Conservation (phyloP, 2,888 invertebrate species). For the Drosophila colorata region DNA sequence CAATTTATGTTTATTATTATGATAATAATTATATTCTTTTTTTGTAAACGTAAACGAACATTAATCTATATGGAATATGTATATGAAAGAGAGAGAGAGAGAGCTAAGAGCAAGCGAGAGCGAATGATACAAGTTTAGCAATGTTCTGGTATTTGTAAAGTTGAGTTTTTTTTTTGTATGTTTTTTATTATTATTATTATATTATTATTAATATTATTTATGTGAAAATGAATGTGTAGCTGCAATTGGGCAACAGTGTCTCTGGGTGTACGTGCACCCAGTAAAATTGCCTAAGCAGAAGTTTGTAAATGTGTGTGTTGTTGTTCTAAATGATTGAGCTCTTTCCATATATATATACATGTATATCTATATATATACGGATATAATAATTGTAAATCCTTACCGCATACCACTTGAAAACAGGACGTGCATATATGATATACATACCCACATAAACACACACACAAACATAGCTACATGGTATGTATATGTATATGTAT, state of each 20-base stretch:
- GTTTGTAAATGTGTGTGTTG: constrained; percentile 21
- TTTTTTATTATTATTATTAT: constrained; percentile 44
- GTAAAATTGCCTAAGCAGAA: neutral
- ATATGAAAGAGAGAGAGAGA: constrained; percentile 19
- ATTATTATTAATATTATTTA: constrained; percentile 46
- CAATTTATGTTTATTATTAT: constrained; percentile 32
- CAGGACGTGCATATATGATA: constrained; percentile 13
- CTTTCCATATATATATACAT: constrained; percentile 9
- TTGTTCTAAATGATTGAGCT: constrained; percentile 5
- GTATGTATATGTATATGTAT: constrained; percentile 40
- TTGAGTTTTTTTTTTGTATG: constrained; percentile 34
- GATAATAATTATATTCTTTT: constrained; percentile 21
- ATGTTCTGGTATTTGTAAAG: constrained; percentile 51
- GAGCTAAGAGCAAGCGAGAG: constrained; percentile 7
- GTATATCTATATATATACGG: neutral
- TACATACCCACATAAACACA: constrained; percentile 11
- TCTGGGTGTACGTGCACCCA: constrained; percentile 3
- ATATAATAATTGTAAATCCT: constrained; percentile 15
- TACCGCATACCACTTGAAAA: neutral
- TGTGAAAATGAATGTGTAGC: constrained; percentile 35
- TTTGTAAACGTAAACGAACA: constrained; percentile 12
- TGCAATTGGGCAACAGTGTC: constrained; percentile 17
- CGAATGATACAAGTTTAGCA: constrained; percentile 27
- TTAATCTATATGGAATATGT: constrained; percentile 18
- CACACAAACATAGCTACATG: constrained; percentile 17